Conservation (phyloP, 2,113 vertebrate genomes). For the Rhabdornis inornatus region DNA sequence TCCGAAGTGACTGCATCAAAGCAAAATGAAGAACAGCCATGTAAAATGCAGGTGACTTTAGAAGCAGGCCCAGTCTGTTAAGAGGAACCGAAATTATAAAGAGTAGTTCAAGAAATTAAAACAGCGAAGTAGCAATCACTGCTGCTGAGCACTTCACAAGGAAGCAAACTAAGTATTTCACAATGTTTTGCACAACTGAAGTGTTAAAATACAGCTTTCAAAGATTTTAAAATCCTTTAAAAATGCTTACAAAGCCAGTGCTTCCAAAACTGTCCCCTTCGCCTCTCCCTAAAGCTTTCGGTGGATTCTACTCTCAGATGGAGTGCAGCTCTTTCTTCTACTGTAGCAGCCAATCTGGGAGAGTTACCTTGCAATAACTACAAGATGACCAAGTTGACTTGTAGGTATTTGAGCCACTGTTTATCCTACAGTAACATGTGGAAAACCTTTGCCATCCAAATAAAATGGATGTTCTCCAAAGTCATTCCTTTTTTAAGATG, state of each 20-base stretch:
- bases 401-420: background rate
- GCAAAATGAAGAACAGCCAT: background rate
- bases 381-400: background rate
- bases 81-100: background rate
- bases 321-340: background rate
- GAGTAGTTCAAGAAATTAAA: background rate
- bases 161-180: constrained; percentile 25
- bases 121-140: background rate
- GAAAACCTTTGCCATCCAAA: background rate
- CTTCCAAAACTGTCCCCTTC: background rate
- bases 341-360: background rate
- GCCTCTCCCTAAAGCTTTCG: background rate
- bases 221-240: background rate
- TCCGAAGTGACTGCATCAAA: background rate
- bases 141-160: background rate
- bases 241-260: background rate
- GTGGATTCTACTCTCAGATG: background rate
- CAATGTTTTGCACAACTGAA: background rate
- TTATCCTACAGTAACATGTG: background rate
- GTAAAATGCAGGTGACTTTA: background rate
- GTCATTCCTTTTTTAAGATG: background rate
- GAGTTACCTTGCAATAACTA: background rate
- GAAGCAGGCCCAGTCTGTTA: background rate
- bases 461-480: background rate
- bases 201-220: background rate